These are phyloP conservation scores for Dryococelus australis DNA, from an alignment of 2,888 invertebrate species.

Conservation along the genomic window DNA sequence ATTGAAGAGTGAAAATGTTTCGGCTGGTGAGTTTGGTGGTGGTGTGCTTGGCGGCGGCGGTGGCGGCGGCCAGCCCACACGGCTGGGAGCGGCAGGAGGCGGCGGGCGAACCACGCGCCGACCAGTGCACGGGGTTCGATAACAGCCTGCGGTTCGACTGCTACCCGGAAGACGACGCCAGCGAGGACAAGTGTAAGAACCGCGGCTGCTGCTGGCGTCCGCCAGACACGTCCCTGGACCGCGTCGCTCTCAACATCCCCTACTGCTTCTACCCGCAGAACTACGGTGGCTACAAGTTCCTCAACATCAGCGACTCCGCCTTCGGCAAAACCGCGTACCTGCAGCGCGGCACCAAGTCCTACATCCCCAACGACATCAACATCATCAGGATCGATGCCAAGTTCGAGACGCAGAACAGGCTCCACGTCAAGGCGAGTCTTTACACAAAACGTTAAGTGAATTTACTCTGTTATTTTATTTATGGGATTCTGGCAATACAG, in stretches of 20 bases:
- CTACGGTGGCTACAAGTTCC: conserved; percentile 70
- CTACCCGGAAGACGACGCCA: conserved; percentile 67
- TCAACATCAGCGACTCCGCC: conserved; percentile 67
- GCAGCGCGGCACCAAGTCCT: conserved; percentile 63
- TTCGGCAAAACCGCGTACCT: conserved; percentile 68
- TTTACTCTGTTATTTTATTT: background rate
- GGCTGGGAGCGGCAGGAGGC: background rate
- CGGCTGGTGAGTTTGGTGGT: background rate
- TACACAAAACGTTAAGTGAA: background rate
- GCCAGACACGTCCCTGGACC: conserved; percentile 42
- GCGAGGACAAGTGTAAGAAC: conserved; percentile 64
- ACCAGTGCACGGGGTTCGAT: conserved; percentile 60
- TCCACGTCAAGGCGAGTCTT: conserved; percentile 70
- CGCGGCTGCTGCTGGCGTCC: conserved; percentile 77
- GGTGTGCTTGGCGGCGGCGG: background rate
- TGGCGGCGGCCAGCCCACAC: background rate
- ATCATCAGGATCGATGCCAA: conserved; percentile 67
- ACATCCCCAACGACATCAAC: conserved; percentile 71
- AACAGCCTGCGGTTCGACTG: conserved; percentile 72
- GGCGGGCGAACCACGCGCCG: background rate
- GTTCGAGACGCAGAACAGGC: conserved; percentile 67
- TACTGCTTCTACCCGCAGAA: conserved; percentile 77
- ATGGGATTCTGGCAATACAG: too few relatives aligned
- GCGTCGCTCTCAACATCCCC: conserved; percentile 64
- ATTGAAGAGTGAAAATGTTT: background rate